phyloP scores from a whole-genome alignment of 2,888 invertebrate genomes.

The Microdon myrmicae region DNA sequence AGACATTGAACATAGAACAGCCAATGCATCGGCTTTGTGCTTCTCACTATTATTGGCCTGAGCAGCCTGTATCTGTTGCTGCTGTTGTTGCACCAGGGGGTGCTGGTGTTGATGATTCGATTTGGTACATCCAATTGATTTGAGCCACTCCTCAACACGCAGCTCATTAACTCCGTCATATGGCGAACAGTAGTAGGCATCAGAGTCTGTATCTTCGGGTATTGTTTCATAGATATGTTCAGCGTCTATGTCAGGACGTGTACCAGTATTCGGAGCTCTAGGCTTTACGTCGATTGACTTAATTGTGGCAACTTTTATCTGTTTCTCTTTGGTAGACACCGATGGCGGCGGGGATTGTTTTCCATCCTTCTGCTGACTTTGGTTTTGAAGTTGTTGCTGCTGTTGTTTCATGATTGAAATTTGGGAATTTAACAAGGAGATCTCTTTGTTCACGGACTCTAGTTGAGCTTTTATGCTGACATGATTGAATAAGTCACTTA shows the following conservation, averaged over 20 bases:
- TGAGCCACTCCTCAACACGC: constrained; percentile 53
- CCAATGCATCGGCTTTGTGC: background rate
- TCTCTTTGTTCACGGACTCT: constrained; percentile 69
- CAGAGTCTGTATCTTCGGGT: constrained; percentile 69
- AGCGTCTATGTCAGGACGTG: constrained; percentile 62
- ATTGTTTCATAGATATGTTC: constrained; percentile 73
- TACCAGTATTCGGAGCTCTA: constrained; percentile 9
- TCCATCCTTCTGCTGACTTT: background rate
- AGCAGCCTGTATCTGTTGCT: background rate
- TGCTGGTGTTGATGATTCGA: constrained; percentile 54
- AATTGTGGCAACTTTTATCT: background rate
- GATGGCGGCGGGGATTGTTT: background rate
- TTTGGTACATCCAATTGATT: constrained; percentile 39
- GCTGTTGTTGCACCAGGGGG: constrained; percentile 20
- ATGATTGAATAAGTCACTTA: constrained; percentile 55
- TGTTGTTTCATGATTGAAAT: constrained; percentile 71
- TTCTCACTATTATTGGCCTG: background rate
- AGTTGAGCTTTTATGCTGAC: constrained; percentile 59
- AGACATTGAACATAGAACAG: background rate
- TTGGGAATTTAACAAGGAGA: constrained; percentile 70
- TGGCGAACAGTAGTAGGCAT: constrained; percentile 71
- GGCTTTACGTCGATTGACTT: background rate
- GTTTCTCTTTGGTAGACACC: constrained; percentile 1
- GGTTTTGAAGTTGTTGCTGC: constrained; percentile 28
- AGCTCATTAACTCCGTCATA: constrained; percentile 64